Conservation (phyloP, 2,113 vertebrate species). For the Xenopus tropicalis region UCB_Xtro_10.0 CM004446.2:84157001-84157500, state of each 20-base stretch:
- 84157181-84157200: slow-evolving; percentile 9
- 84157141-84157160: not conserved
- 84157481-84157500: too few relatives aligned
- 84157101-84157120: not conserved
- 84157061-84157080: not conserved
- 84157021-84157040: not conserved
- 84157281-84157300: slow-evolving; percentile 28
- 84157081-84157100: not conserved
- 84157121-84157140: not conserved
- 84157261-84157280: slow-evolving; percentile 35
- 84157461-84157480: too few relatives aligned
- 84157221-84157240: not conserved
- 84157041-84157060: slow-evolving; percentile 39
- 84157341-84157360: too few relatives aligned
- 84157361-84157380: too few relatives aligned
- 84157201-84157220: slow-evolving; percentile 28
- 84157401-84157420: too few relatives aligned
- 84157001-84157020: too few relatives aligned
- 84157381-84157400: too few relatives aligned
- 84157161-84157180: not conserved
- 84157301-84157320: not conserved
- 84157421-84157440: too few relatives aligned
- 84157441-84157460: too few relatives aligned
- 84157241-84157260: slow-evolving; percentile 10
- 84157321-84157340: not conserved